phyloP scores from a whole-genome alignment of 2,797 vertebrate species.

The Tamandua tetradactyla region DNA sequence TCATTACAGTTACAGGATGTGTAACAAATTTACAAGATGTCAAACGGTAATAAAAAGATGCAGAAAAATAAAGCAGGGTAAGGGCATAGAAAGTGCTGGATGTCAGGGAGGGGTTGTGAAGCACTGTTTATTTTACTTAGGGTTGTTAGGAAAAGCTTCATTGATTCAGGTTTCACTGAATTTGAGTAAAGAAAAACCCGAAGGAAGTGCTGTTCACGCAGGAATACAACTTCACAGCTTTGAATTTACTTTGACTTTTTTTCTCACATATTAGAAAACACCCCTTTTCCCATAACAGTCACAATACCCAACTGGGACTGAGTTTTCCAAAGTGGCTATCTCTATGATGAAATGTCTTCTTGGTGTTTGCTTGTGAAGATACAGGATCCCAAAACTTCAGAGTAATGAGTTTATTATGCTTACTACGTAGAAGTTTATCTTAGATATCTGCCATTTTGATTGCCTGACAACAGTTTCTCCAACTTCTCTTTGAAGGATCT shows the following conservation, averaged over 20 bases:
- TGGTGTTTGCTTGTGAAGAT: background rate
- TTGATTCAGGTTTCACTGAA: too few species aligned
- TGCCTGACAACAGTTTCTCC: background rate
- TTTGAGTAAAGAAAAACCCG: background rate
- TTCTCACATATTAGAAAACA: background rate
- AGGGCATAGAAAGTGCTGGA: background rate
- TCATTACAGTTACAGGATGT: background rate
- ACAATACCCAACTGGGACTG: background rate
- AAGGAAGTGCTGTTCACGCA: background rate
- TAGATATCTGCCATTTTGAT: background rate
- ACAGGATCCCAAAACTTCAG: background rate
- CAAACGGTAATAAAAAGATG: background rate
- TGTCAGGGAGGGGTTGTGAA: background rate
- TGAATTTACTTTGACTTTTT: background rate
- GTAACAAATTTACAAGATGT: background rate
- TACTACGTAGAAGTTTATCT: background rate
- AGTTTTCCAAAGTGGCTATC: background rate
- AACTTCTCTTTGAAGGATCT: background rate
- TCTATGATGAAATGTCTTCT: background rate
- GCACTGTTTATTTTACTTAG: background rate
- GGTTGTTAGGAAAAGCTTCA: background rate
- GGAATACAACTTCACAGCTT: background rate
- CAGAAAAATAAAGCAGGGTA: background rate
- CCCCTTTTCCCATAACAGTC: background rate
- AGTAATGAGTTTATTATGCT: background rate